Percentiles rank a stretch among this genome's conserved stretches.
These are phyloP conservation scores for Troides oblongomaculatus DNA, from an alignment of 2,888 invertebrate species.

Conservation along the genomic window DNA sequence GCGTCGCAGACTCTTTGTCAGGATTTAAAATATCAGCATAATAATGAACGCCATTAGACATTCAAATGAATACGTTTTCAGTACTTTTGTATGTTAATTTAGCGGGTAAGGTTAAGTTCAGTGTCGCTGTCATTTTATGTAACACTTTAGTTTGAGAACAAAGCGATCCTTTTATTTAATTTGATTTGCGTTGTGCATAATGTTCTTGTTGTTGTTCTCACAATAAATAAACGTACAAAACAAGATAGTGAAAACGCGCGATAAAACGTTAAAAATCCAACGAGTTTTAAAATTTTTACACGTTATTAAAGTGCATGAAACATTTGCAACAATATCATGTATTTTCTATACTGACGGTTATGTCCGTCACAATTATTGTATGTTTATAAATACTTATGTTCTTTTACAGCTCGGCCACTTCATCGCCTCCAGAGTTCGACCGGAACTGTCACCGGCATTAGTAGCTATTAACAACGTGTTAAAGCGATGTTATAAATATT, in stretches of 20 bases:
- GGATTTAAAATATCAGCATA: slow-evolving; percentile 49
- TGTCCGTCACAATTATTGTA: neutral
- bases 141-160: slow-evolving; percentile 45
- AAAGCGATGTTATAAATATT: slow-evolving; percentile 59
- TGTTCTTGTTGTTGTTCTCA: neutral
- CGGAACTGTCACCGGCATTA: slow-evolving; percentile 55
- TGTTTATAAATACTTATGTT: slow-evolving; percentile 2
- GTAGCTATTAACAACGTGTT: slow-evolving; percentile 67
- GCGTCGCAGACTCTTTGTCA: slow-evolving; percentile 39
- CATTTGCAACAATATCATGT: neutral
- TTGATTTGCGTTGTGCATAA: slow-evolving; percentile 15
- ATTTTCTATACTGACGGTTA: neutral
- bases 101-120: slow-evolving; percentile 74
- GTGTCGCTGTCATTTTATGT: slow-evolving; percentile 63
- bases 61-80: slow-evolving; percentile 72
- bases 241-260: too few relatives aligned
- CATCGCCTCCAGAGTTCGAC: slow-evolving; percentile 51
- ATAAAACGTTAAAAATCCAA: too few relatives aligned
- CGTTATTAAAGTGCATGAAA: neutral
- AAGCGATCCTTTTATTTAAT: slow-evolving; percentile 40
- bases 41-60: slow-evolving; percentile 52
- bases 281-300: too few relatives aligned
- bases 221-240: too few relatives aligned
- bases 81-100: slow-evolving; percentile 77
- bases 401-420: slow-evolving; percentile 3